Evolutionary conservation across 2,113 vertebrate species (phyloP).

Genomic region (Rattus rattus): DNA sequence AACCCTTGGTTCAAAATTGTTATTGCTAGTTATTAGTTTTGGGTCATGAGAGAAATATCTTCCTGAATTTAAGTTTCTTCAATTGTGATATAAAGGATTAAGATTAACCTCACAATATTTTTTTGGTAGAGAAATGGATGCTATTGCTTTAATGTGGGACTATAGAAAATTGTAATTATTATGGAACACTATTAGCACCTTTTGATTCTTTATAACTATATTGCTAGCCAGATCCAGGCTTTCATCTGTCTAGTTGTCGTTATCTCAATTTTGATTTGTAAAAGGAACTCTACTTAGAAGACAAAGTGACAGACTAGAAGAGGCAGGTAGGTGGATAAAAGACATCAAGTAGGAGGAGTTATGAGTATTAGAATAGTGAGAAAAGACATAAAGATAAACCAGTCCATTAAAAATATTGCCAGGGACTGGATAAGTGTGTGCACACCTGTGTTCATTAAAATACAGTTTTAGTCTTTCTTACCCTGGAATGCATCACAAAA

Average conservation of each 20-base stretch:
- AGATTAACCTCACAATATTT: neutral
- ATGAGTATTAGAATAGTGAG: neutral
- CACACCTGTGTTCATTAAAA: neutral
- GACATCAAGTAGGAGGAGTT: neutral
- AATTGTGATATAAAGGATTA: neutral
- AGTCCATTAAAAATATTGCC: slow-evolving; percentile 15
- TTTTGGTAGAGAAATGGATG: slow-evolving; percentile 12
- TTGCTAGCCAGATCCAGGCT: neutral
- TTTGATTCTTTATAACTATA: neutral
- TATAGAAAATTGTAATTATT: slow-evolving; percentile 16
- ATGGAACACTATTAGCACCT: neutral
- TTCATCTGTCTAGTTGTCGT: neutral
- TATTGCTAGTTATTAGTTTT: neutral
- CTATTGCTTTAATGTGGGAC: neutral
- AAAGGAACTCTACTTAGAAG: neutral
- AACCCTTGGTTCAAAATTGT: neutral
- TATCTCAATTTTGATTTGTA: neutral
- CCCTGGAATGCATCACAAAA: slow-evolving; percentile 13
- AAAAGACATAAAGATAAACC: neutral
- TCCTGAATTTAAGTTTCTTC: neutral
- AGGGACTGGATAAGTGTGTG: neutral
- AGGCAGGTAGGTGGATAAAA: neutral
- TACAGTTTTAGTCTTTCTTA: slow-evolving; percentile 11
- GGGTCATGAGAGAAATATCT: neutral
- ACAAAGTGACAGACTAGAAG: neutral